Base-by-base conservation (phyloP, 2,888 invertebrate species). In the Pantelozetes paolii region DNA sequence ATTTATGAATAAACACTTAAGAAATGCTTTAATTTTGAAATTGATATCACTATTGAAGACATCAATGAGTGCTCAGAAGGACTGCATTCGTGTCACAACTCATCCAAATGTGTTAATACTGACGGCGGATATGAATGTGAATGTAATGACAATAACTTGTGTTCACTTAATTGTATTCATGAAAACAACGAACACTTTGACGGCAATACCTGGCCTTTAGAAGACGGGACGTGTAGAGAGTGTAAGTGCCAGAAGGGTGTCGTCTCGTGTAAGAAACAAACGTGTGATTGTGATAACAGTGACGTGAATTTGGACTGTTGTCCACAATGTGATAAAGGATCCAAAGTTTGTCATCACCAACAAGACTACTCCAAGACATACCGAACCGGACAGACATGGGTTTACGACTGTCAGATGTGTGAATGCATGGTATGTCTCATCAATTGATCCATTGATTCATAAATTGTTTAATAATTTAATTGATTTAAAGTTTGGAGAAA, bases 341-440 rank as follows among this genome's bases (percentile, higher is more conserved):
- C 87, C 80, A 87, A 88, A 79, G 30, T 72, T 30, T 92, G 92
- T 83, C 86, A 86, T 77, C 92, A 92, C 83, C 91, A 91, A 82
- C 90, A 91, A 82, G 86, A 90, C 80, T 86, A 87, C 79, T 87
- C 89, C 82, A 88, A 90, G 77, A 85, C 87, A 79, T 89, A 90
- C 82, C 87, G 87, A 82, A 90, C 89, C 82, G 92, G 92, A 72
- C 90, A 93, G 82, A 87, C 88, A 80, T 94, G 94, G 93, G 89
- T 90, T 79, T 92, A 91, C 84, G 90, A 92, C 83, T 94, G 94
- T 83, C 91, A 92, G 85, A 90, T 90, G 77, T 94, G 94, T 85
- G 92, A 93, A 85, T 94, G 94, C 84, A 86, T 91, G 83, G 90
- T 90, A 81, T 85, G 87, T 84, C 71, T 69, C 26, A 2, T 70